Evolutionary conservation across 2,113 vertebrate genomes (phyloP), one percentile per base, ranked within the genome.

Genomic region (Chrysemys picta): DNA sequence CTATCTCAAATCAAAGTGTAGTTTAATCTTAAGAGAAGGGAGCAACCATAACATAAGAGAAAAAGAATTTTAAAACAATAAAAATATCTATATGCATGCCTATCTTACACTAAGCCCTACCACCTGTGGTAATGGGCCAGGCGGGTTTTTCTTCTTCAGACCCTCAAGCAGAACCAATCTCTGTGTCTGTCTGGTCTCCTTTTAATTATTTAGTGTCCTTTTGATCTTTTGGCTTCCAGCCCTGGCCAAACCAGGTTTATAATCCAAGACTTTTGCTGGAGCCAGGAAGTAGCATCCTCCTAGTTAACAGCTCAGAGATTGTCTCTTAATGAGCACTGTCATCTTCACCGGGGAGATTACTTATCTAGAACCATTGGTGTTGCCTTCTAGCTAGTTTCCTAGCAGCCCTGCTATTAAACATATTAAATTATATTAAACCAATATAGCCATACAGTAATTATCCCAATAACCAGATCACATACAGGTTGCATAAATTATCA

Each of bases 291-390:
- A 96, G 59, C 80, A 90, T 38, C 76, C 90, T 25, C 57, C 31
- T 24, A 81, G 14, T 79, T 92, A 78, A 91, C 91, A 96, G 75
- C 89, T 83, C 84, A 35, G 82, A 80, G 47, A 92, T 16, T 89
- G 54, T 47, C 87, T 96, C 89, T 93, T 90, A 89, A 50, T 95
- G 92, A 95, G 94, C 92, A 54, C 54, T 79, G 35, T 27, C 95
- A 90, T 87, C 87, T 95, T 59, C 8, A 65, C 31, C 14, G 1
- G 16, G 16, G 62, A 65, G 31, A n/a, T 65, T n/a, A 19, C 35
- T 97, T 93, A 94, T 76, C 38, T 76, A 38, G 6, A 42, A 25
- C 19, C 52, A 82, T 19, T 91, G 50, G 21, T 25, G 27, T 59
- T 93, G 69, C 49, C 27, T 95, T 89, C 72, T 75, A 5, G 9